Base-by-base conservation (phyloP, 2,113 vertebrate species). In the Melanocharis versteri region DNA sequence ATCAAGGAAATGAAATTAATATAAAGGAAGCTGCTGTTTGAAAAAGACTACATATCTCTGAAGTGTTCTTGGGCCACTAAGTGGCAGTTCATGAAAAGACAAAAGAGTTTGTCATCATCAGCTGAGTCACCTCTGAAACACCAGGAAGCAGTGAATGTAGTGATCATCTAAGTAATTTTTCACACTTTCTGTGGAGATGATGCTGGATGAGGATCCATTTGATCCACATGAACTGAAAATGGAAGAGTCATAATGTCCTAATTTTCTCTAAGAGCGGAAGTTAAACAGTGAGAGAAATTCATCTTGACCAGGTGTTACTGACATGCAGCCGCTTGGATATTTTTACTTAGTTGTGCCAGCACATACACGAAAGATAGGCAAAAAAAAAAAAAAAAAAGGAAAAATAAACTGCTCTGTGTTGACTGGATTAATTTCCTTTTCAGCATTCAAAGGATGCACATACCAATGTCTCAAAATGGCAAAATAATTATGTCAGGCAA, bases 401-500 rank as follows among this genome's bases (percentile, higher is more conserved):
- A 42, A 87, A 82, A n/a, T 13, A 47, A 58, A 58, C 53, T 45
- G 2, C 11, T 50, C 20, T 54, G 19, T 57, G 14, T 73, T 83
- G 53, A 35, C 77, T 79, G 70, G 57, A 82, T 87, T 95, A 61
- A 75, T 83, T 93, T 24, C 23, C 11, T 76, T 87, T 87, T 84
- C 78, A 89, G 16, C 20, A 57, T 61, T 65, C 57, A 72, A 40
- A 85, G 30, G 31, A 57, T 61, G 22, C 23, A 58, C 37, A 53
- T n/a, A 72, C 7, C 23, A 28, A 1, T 44, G 53, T 65, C n/a
- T 60, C 44, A 64, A 62, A 93, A 71, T 5, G 13, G 56, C 44
- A 78, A 94, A 92, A 89, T 66, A 66, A 93, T 86, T 83, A 57
- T 73, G 53, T 60, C 48, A 84, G 66, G 50, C 37, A 92, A 31